Conservation (phyloP, 2,888 invertebrate species). For the Timema cristinae region DNA sequence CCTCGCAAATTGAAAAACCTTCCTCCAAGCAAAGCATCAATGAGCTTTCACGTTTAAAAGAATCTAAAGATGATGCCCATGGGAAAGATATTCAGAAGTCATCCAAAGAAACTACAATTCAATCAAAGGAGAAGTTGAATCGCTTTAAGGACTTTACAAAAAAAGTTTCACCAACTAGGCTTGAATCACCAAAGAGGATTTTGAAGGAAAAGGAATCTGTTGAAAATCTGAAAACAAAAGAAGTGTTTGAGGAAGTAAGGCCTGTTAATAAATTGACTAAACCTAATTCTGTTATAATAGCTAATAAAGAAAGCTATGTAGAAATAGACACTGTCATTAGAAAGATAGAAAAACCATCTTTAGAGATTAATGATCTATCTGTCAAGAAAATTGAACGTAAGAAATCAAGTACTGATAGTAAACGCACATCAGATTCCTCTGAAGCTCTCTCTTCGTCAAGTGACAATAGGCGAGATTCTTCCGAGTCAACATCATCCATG, state of each 20-base stretch:
- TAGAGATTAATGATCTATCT: background rate
- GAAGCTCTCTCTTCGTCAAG: constrained; percentile 3
- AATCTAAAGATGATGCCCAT: constrained; percentile 32
- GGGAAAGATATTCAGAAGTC: background rate
- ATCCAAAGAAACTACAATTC: background rate
- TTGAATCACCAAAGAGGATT: background rate
- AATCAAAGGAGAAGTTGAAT: constrained; percentile 24
- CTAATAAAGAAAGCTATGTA: constrained; percentile 9
- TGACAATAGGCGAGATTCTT: constrained; percentile 11
- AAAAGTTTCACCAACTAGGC: background rate
- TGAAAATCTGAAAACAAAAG: constrained; percentile 5
- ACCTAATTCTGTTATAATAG: constrained; percentile 21
- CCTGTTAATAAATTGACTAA: constrained; percentile 20
- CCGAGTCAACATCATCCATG: constrained; percentile 12
- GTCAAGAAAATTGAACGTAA: constrained; percentile 13
- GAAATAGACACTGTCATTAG: constrained; percentile 26
- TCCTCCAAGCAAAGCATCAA: constrained; percentile 28
- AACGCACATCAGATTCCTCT: background rate
- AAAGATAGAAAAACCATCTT: constrained; percentile 20
- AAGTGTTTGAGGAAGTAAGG: background rate
- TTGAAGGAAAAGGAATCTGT: constrained; percentile 4
- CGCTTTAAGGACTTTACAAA: background rate
- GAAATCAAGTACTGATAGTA: background rate
- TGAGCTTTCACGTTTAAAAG: constrained; percentile 35
- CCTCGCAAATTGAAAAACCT: constrained; percentile 33